Percentiles rank a stretch among this genome's conserved stretches.
These are phyloP conservation scores for Thera britannica DNA, from an alignment of 2,888 invertebrate species.

Conservation along the genomic window DNA sequence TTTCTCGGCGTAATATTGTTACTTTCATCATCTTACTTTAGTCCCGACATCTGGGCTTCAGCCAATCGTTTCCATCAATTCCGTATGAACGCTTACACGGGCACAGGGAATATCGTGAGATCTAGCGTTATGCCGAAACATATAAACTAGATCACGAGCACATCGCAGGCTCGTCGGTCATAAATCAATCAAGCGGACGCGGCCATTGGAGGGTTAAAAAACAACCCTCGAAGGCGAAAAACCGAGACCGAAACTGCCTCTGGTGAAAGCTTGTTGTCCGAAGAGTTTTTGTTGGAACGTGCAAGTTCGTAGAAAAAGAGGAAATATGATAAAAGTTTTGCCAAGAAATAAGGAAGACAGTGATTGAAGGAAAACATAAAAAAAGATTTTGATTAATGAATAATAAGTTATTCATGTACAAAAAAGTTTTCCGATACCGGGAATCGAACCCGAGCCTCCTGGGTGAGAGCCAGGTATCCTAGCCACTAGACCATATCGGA, in stretches of 20 bases:
- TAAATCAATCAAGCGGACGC: slow-evolving; percentile 65
- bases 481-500: slow-evolving; percentile 87
- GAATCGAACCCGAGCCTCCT: slow-evolving; percentile 87
- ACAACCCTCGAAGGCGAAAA: slow-evolving; percentile 57
- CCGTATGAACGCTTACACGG: slow-evolving; percentile 39
- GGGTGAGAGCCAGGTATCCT: slow-evolving; percentile 90
- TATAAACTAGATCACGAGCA: slow-evolving; percentile 61
- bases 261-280: slow-evolving; percentile 42
- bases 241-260: slow-evolving; percentile 50
- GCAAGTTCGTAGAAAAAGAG: slow-evolving; percentile 22
- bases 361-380: background rate
- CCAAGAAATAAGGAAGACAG: slow-evolving; percentile 10
- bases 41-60: slow-evolving; percentile 42
- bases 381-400: background rate
- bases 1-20: slow-evolving; percentile 42
- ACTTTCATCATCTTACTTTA: slow-evolving; percentile 45
- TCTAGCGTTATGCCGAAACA: slow-evolving; percentile 35
- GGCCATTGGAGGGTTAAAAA: slow-evolving; percentile 57
- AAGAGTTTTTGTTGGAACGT: slow-evolving; percentile 46
- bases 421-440: slow-evolving; percentile 75
- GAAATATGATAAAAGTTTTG: slow-evolving; percentile 37
- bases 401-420: background rate
- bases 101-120: slow-evolving; percentile 22
- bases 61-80: slow-evolving; percentile 44
- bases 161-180: slow-evolving; percentile 48